Base-by-base conservation (phyloP, 2,888 invertebrate genomes). In the Macaria notata region DNA sequence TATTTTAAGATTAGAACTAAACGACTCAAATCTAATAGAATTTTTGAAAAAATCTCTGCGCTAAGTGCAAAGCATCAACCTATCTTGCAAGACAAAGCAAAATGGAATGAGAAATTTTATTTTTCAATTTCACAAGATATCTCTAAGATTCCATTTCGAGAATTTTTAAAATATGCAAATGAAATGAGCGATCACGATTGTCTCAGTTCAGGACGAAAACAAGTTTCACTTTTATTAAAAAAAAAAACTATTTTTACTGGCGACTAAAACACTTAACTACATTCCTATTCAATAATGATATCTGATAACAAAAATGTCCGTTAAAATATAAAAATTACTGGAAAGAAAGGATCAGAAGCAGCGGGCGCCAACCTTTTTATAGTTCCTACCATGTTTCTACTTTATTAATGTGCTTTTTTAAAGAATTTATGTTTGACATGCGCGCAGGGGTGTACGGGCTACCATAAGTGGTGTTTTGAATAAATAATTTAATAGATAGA, bases 381-480 rank as follows among this genome's bases (percentile, higher is more conserved):
- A 78, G 58, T 55, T 51, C 39, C 54, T 38, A 49, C 45, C 42
- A 41, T 54, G 78, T 81, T 78, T 73, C 63, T 60, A 57, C 62
- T 71, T 79, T 83, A 86, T 84, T 81, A 82, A 86, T 85, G 86
- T 73, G 66, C 68, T 78, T 83, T 85, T 86, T 84, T 75, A 79
- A 83, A 79, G 77, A 84, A 86, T 87, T 87, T 87, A 86, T 86
- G 82, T 79, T 66, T 72, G 75, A 83, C 86, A 78, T 83, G 74
- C 80, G 81, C 66, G 65, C 63, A 64, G 64, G 68, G 65, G 62
- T 72, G 71, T 57, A 66, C 59, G 57, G 57, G 64, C 73, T 70
- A 66, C 72, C 70, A 68, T 72, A 68, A 64, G 56, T 58, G 64
- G 59, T 57, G 62, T 42, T 56, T 48, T 62, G 64, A 63, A 61